Conservation (phyloP, 2,888 invertebrate species). For the Dione vanillae region DNA sequence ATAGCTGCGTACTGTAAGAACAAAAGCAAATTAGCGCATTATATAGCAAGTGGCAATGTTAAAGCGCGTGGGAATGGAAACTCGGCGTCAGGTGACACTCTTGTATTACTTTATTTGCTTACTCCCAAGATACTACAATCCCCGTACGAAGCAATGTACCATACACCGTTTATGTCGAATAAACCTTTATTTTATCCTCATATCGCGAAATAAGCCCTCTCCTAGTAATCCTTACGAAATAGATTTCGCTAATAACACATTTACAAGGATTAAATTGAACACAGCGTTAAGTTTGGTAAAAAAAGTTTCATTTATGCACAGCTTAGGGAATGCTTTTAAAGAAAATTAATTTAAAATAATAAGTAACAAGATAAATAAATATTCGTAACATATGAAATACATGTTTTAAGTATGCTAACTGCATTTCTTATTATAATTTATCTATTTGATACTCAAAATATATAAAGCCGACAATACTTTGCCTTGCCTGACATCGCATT, state of each 20-base stretch:
- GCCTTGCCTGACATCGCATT: conserved; percentile 33
- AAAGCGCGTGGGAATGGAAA: conserved; percentile 68
- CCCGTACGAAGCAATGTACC: conserved; percentile 61
- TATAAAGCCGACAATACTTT: conserved; percentile 12
- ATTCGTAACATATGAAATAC: not conserved
- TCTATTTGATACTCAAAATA: conserved; percentile 7
- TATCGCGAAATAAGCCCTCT: conserved; percentile 59
- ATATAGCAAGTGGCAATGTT: conserved; percentile 53
- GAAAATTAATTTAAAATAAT: not conserved
- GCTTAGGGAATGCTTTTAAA: not conserved
- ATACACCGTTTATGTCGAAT: conserved; percentile 61
- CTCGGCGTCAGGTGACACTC: conserved; percentile 65
- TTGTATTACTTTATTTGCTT: conserved; percentile 68
- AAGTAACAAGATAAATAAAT: not conserved
- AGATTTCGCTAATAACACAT: conserved; percentile 44
- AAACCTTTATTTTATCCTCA: conserved; percentile 71
- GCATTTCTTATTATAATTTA: conserved; percentile 1
- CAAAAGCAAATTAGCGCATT: conserved; percentile 74
- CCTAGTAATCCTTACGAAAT: conserved; percentile 47
- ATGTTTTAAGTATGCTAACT: not conserved
- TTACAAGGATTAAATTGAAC: conserved; percentile 41
- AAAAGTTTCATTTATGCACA: conserved; percentile 6
- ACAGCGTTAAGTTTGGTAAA: conserved; percentile 19
- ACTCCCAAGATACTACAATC: conserved; percentile 58
- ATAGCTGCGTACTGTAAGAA: conserved; percentile 65